Conservation (phyloP, 2,797 vertebrate species). For the Oreochromis mossambicus region DNA sequence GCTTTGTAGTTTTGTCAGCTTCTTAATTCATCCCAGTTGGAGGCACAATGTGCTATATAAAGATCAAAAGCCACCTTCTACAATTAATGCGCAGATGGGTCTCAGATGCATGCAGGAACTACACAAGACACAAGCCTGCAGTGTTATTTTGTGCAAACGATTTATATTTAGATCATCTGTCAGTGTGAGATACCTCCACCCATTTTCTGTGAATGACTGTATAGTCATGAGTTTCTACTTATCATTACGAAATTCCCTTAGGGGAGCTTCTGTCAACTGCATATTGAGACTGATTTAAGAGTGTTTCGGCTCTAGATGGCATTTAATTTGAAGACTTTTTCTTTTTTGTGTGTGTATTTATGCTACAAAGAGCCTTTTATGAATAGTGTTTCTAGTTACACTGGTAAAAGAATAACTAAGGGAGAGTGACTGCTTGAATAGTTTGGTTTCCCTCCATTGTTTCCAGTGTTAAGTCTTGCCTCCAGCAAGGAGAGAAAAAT, state of each 20-base stretch:
- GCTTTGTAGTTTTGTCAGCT: conserved; percentile 43
- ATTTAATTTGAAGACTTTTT: neutral
- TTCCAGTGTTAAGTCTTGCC: conserved; percentile 17
- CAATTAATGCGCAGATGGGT: conserved; percentile 37
- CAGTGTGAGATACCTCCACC: neutral
- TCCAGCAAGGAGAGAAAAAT: conserved; percentile 18
- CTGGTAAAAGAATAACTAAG: neutral
- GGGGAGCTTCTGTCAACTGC: neutral
- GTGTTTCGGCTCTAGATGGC: neutral
- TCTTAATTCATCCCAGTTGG: conserved; percentile 21
- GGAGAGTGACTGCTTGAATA: conserved; percentile 26
- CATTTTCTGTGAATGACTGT: neutral
- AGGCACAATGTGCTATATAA: conserved; percentile 47
- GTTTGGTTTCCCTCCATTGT: conserved; percentile 59
- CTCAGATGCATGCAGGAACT: conserved; percentile 26
- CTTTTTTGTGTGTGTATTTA: neutral
- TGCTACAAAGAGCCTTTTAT: neutral
- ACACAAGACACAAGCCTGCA: neutral
- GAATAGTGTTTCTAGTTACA: neutral
- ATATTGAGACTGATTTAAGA: neutral
- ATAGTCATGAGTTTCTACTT: conserved; percentile 8
- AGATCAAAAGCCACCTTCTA: conserved; percentile 48
- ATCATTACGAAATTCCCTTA: conserved; percentile 22
- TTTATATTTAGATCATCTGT: conserved; percentile 1
- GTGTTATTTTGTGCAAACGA: neutral